Conservation (phyloP, 2,888 invertebrate species). For the Colostygia pectinataria region DNA sequence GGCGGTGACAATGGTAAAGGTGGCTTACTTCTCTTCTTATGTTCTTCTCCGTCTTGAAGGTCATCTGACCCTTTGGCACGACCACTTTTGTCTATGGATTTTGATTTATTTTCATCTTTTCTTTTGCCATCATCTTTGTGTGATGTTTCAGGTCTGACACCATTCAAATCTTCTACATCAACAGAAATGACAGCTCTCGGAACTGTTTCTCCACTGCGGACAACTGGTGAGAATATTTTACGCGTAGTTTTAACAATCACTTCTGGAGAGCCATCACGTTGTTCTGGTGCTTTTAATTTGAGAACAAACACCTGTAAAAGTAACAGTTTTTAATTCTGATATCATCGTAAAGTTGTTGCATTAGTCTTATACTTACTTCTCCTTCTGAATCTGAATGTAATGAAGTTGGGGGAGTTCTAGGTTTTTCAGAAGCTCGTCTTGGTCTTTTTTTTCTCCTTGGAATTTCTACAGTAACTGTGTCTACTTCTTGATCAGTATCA, state of each 20-base stretch:
- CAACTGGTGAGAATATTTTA: slow-evolving; percentile 89
- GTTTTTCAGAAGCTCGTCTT: slow-evolving; percentile 70
- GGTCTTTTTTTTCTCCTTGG: slow-evolving; percentile 74
- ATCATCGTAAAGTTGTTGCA: no score
- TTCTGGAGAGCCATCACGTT: slow-evolving; percentile 77
- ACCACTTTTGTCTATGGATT: slow-evolving; percentile 45
- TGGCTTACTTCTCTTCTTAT: slow-evolving; percentile 67
- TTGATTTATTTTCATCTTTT: slow-evolving; percentile 43
- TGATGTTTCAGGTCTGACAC: slow-evolving; percentile 55
- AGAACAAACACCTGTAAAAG: slow-evolving; percentile 66
- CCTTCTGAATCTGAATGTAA: slow-evolving; percentile 75
- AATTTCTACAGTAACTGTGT: slow-evolving; percentile 78
- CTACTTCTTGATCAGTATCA: slow-evolving; percentile 74
- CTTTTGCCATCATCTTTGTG: slow-evolving; percentile 20
- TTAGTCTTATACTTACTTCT: slow-evolving; percentile 54
- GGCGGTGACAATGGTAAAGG: slow-evolving; percentile 85
- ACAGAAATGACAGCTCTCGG: slow-evolving; percentile 77
- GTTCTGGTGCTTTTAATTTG: slow-evolving; percentile 70
- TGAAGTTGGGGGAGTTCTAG: slow-evolving; percentile 70
- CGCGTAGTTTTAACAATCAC: slow-evolving; percentile 91
- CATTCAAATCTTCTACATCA: slow-evolving; percentile 65
- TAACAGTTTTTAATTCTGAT: no score
- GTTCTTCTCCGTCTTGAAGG: slow-evolving; percentile 63
- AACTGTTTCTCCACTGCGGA: slow-evolving; percentile 80
- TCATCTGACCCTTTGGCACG: slow-evolving; percentile 64